Evolutionary conservation across 2,888 invertebrate species (phyloP), one percentile per base, ranked within the genome.

Genomic region (Watsonalla cultraria): DNA sequence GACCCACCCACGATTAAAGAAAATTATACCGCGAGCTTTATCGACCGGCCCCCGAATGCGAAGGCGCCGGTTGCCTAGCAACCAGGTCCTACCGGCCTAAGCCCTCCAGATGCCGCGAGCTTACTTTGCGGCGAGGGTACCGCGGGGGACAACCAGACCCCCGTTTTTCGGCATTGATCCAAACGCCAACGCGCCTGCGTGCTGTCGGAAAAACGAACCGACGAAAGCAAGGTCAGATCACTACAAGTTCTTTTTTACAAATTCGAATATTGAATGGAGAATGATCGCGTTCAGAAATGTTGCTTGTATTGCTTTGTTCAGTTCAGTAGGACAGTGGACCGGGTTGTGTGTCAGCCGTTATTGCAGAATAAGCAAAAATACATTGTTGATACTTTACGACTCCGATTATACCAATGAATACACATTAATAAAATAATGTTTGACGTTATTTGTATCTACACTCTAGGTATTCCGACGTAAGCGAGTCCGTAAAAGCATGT

Each of bases 151-250:
- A 71, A 65, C 55, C 62, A 65, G 64, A 65, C 82, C 85, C 86
- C 84, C 82, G 86, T 86, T 88, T 90, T 89, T 89, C 86, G 90
- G 86, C 90, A 90, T 90, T 86, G 90, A 90, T 90, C 90, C 80
- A 71, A 63, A 72, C 78, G 66, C 74, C 66, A 85, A 61, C 87
- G 89, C 90, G 90, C 90, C 82, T 88, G 89, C 90, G 90, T 87
- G 82, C 71, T 83, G 74, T 74, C 82, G 85, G 83, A 88, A 90
- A 89, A 88, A 87, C 86, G 88, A 86, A 81, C 76, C 68, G 80
- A 78, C 78, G 77, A 84, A 77, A 77, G 80, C 89, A 90, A 90
- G 90, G 90, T 90, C 90, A 89, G 86, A 82, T 82, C 84, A 84
- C 86, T 84, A 82, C 72, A 80, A 82, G 74, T 86, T 86, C 88